phyloP scores from a whole-genome alignment of 2,888 invertebrate genomes.

The Capitulum mitella region DNA sequence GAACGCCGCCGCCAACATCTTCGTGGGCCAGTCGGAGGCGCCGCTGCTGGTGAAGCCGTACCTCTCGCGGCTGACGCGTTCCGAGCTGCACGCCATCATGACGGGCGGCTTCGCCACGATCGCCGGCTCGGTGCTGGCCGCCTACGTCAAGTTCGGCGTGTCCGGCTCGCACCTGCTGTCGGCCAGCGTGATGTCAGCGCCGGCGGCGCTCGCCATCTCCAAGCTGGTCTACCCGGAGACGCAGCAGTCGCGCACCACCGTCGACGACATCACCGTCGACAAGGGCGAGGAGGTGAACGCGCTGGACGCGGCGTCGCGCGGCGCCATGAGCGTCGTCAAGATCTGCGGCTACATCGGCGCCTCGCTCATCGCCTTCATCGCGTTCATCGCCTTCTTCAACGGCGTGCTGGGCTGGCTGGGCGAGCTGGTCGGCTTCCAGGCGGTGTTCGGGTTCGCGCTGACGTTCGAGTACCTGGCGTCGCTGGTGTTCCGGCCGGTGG shows the following conservation, averaged over 20 bases:
- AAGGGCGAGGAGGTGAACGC: conserved; percentile 70
- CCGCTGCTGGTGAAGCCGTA: conserved; percentile 83
- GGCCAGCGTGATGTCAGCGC: conserved; percentile 93
- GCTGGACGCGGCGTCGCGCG: conserved; percentile 84
- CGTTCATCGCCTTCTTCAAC: conserved; percentile 78
- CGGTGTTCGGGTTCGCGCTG: conserved; percentile 38
- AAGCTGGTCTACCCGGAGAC: conserved; percentile 91
- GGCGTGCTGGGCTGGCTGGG: conserved; percentile 73
- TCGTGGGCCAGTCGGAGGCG: conserved; percentile 89
- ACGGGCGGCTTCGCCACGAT: conserved; percentile 91
- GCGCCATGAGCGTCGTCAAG: conserved; percentile 71
- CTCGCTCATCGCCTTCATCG: conserved; percentile 84
- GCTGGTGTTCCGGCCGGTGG: conserved; percentile 72
- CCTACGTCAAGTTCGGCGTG: conserved; percentile 85
- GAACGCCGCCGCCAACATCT: conserved; percentile 85
- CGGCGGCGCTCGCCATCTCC: conserved; percentile 79
- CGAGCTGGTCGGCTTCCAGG: conserved; percentile 61
- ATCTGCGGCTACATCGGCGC: conserved; percentile 67
- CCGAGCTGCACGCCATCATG: conserved; percentile 90
- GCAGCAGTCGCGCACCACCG: conserved; percentile 64
- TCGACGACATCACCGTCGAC: conserved; percentile 64
- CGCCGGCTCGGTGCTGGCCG: conserved; percentile 83
- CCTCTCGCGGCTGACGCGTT: conserved; percentile 70
- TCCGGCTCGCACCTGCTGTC: conserved; percentile 80
- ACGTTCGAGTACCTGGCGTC: conserved; percentile 12